These are phyloP conservation scores for Fistularia tabacaria DNA, from an alignment of 2,797 vertebrate species.

Conservation along the genomic window DNA sequence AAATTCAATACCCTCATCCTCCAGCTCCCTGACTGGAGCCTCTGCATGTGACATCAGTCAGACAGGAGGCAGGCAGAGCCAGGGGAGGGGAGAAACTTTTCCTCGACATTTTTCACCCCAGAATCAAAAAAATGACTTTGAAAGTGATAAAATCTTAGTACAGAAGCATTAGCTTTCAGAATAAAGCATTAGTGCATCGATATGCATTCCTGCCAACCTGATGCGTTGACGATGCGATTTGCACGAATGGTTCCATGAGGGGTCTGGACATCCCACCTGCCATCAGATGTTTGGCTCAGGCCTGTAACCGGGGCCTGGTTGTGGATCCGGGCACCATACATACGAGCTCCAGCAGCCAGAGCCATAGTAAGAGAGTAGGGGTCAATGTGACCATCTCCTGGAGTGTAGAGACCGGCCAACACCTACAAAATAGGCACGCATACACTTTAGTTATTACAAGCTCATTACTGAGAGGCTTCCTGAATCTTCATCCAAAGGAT, in stretches of 20 bases:
- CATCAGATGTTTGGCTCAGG: slow-evolving; percentile 77
- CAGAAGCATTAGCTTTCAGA: background rate
- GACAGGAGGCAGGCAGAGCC: no score
- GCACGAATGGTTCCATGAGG: slow-evolving; percentile 83
- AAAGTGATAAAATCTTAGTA: background rate
- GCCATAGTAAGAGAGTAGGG: slow-evolving; percentile 98
- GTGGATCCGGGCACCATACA: slow-evolving; percentile 90
- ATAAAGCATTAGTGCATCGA: background rate
- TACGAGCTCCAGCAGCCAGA: slow-evolving; percentile 90
- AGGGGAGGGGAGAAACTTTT: no score
- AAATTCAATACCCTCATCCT: no score
- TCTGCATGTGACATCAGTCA: no score
- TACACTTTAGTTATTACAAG: no score
- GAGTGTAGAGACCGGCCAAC: slow-evolving; percentile 91
- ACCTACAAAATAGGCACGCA: slow-evolving; percentile 68
- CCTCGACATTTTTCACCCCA: no score
- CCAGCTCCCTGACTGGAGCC: no score
- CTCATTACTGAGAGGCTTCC: no score
- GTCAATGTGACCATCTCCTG: slow-evolving; percentile 96
- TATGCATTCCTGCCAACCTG: slow-evolving; percentile 76
- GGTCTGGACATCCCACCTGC: slow-evolving; percentile 91
- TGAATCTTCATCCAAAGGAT: no score
- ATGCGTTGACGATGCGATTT: slow-evolving; percentile 87
- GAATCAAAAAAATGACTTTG: no score
- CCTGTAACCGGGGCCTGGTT: slow-evolving; percentile 82